Conservation (phyloP, 2,797 vertebrate species). For the Carcharodon carcharias region DNA sequence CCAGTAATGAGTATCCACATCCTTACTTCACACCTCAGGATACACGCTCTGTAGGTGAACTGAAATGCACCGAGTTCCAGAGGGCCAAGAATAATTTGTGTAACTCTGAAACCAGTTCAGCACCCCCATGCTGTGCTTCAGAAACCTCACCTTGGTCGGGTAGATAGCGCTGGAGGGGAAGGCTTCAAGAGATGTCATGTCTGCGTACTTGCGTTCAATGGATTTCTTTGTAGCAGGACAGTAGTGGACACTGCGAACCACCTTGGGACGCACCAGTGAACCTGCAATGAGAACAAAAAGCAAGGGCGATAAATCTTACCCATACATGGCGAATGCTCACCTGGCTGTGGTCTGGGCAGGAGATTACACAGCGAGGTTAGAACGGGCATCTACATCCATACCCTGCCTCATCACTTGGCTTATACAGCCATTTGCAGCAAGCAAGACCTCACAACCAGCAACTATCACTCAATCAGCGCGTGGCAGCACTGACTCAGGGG, state of each 20-base stretch:
- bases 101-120: neutral
- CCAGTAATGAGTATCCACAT: neutral
- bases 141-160: constrained; percentile 79
- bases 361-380: neutral
- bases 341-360: neutral
- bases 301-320: neutral
- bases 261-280: constrained; percentile 89
- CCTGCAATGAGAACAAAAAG: constrained; percentile 56
- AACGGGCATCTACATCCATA: neutral
- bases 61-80: neutral
- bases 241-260: constrained; percentile 92
- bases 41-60: neutral
- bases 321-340: neutral
- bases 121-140: neutral
- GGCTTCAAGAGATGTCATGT: constrained; percentile 86
- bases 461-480: neutral
- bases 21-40: neutral
- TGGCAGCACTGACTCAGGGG: neutral
- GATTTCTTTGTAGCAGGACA: constrained; percentile 95
- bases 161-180: constrained; percentile 85
- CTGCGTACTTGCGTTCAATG: constrained; percentile 85
- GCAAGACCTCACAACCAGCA: neutral
- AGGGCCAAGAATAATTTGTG: neutral
- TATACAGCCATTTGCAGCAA: neutral
- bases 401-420: neutral